Evolutionary conservation across 2,888 invertebrate species (phyloP), one percentile per base, ranked within the genome.

Genomic region (Troides helena): DNA sequence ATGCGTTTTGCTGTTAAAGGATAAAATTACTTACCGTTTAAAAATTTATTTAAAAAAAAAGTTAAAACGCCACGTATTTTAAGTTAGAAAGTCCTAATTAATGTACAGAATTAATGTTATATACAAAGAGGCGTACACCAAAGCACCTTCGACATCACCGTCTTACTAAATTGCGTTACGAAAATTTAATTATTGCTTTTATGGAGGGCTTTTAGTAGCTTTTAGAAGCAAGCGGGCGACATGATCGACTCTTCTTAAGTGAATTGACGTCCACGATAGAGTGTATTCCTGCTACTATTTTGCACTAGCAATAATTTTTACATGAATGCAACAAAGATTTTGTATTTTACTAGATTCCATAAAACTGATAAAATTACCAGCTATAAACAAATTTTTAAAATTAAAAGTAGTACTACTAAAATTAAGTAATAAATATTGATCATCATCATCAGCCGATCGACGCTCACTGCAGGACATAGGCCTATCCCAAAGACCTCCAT

Each of bases 191-290:
- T 92, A 93, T 93, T 92, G 93, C 93, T 93, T 93, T 93, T 91
- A 93, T 90, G 90, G 90, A 92, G 89, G 86, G 93, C 93, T 93
- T 93, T 93, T 92, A 93, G 93, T 87, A 91, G 93, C 93, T 93
- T 93, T 93, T 92, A 93, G 91, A 85, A 88, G 87, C 83, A 89
- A 90, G 90, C 86, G 90, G 88, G 80, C 81, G 81, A 81, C 85
- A 85, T 90, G 89, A 92, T 92, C 92, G 91, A 89, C 88, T 89
- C 85, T 82, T 83, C 83, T 79, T 91, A 90, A 91, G 89, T 92
- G 90, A 91, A 90, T 91, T 91, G 91, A 88, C 89, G 85, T 87
- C 85, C 84, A 78, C 79, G 82, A 79, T 79, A 78, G 81, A 68
- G 70, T 46, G 64, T 81, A 78, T 79, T 81, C 76, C 72, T 81